Base-by-base conservation (phyloP, 1,140 invertebrate genomes). In the Pseudomyrmex sp. region DNA sequence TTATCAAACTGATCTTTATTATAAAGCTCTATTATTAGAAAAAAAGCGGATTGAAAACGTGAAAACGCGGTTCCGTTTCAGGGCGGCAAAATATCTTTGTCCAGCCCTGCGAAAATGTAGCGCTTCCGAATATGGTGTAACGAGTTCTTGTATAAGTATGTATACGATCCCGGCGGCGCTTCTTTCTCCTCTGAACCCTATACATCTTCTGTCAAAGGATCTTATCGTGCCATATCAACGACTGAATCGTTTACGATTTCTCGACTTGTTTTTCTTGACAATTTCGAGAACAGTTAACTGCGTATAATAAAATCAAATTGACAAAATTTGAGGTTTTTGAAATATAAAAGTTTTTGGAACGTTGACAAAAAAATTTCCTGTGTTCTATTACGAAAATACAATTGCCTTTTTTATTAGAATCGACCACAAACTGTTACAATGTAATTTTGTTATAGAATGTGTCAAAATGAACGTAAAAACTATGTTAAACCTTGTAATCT, bases 121-220 rank as follows among this genome's bases (percentile, higher is more conserved):
- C 75, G 82, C 82, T 90, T 86, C 91, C 89, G 90, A 92, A 92
- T 91, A 90, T 91, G 90, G 91, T 85, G 83, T 83, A 90, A 70
- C 88, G 69, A 83, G 88, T 88, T 90, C 89, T 87, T 89, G 35
- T 35, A 5, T 35, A 35, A 18, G 18, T 35, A 35, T 7, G 83
- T 13, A 15, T 65, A 56, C 84, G 70, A 84, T 50, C 74, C 35
- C 65, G 10, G 44, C 66, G 46, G 58, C 5, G 35, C 84, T 87
- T 84, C 86, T 87, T 87, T 70, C 50, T 59, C 35, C 44, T 72
- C 23, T 61, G 12, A 52, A 35, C 52, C 59, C 13, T 48, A 13
- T 62, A 44, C n/a, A 8, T 59, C 72, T 15, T 54, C 44, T n/a
- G 52, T 59, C 59, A 66, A 84, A 74, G 46, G 46, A 63, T 75